phyloP scores from a whole-genome alignment of 2,888 invertebrate species.

The Synanthedon tipuliformis region DNA sequence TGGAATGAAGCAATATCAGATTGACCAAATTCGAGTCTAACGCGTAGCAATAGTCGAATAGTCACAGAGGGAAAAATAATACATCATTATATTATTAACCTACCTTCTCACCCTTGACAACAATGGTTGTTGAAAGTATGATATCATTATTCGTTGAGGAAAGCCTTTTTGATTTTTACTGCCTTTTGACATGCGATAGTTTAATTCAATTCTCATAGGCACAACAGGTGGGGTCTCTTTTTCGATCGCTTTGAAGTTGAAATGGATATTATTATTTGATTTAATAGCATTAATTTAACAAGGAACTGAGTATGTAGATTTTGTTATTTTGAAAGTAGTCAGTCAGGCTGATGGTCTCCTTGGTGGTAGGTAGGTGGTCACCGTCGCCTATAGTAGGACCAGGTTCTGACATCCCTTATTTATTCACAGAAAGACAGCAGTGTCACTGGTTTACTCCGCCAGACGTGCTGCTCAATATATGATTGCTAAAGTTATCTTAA shows the following conservation, averaged over 20 bases:
- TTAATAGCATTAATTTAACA: background rate
- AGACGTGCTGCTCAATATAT: too few relatives aligned
- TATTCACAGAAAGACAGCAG: too few relatives aligned
- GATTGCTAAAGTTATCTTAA: too few relatives aligned
- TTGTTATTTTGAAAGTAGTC: background rate
- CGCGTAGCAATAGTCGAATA: constrained; percentile 44
- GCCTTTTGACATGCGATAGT: constrained; percentile 58
- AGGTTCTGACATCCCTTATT: too few relatives aligned
- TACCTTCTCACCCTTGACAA: constrained; percentile 70
- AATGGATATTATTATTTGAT: background rate
- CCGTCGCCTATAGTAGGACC: too few relatives aligned
- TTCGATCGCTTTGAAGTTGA: background rate
- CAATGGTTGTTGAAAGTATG: constrained; percentile 65
- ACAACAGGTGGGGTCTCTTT: constrained; percentile 33
- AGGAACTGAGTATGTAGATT: background rate
- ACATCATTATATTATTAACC: constrained; percentile 68
- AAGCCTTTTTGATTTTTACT: constrained; percentile 45
- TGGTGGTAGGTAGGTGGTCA: too few relatives aligned
- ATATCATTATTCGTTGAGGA: constrained; percentile 55
- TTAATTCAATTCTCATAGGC: constrained; percentile 50
- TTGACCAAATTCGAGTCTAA: constrained; percentile 26
- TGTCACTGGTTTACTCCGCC: too few relatives aligned
- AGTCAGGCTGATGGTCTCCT: too few relatives aligned
- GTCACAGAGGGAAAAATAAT: constrained; percentile 50
- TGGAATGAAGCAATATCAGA: constrained; percentile 7